Conservation (phyloP, 2,113 vertebrate genomes). For the Todiramphus chloris region DNA sequence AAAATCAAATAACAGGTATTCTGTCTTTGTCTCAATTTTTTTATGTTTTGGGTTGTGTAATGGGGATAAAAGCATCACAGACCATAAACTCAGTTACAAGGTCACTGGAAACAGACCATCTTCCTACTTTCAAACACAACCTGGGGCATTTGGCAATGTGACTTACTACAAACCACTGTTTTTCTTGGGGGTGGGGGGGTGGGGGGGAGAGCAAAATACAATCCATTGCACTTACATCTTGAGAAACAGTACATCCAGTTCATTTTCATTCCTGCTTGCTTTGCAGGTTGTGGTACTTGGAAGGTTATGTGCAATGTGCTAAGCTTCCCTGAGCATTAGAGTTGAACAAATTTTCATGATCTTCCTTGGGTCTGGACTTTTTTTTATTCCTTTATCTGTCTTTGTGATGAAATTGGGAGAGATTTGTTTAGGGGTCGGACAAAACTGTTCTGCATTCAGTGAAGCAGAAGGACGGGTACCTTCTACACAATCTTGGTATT, state of each 20-base stretch:
- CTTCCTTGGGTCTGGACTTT: not conserved
- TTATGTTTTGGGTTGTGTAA: not conserved
- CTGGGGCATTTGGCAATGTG: not conserved
- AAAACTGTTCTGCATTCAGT: not conserved
- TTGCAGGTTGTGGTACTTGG: not conserved
- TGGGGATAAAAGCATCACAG: not conserved
- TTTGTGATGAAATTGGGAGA: not conserved
- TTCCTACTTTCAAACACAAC: not conserved
- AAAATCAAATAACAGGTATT: not conserved
- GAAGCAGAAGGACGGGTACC: not conserved
- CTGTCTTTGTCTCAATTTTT: not conserved
- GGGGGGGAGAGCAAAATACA: not conserved
- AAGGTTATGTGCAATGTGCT: not conserved
- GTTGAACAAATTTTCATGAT: not conserved
- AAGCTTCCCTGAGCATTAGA: not conserved
- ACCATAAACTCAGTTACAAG: not conserved
- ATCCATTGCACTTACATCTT: not conserved
- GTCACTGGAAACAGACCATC: not conserved
- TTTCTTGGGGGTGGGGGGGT: not conserved
- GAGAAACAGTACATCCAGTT: not conserved
- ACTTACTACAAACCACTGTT: not conserved
- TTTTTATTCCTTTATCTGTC: not conserved
- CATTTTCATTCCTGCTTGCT: not conserved
- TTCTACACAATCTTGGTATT: not conserved
- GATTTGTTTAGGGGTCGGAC: not conserved